Conservation (phyloP, 1,140 invertebrate genomes). For the Pissodes strobi region DNA sequence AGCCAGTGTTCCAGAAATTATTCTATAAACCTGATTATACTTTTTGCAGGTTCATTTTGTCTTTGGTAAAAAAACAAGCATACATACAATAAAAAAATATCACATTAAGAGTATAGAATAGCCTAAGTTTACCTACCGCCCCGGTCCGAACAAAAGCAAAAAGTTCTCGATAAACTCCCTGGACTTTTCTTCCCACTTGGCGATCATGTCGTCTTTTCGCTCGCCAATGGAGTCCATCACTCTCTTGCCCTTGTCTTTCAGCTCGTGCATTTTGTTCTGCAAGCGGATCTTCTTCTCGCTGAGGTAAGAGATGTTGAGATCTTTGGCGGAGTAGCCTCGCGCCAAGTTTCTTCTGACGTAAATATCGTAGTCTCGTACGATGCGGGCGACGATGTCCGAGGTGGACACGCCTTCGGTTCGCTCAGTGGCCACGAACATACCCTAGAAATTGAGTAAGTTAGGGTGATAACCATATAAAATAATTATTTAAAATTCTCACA, state of each 20-base stretch:
- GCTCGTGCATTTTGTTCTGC: conserved; percentile 92
- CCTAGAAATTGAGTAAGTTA: too few species aligned
- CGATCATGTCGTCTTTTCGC: conserved; percentile 85
- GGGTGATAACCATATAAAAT: too few species aligned
- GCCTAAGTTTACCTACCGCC: conserved; percentile 54
- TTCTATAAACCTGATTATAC: too few species aligned
- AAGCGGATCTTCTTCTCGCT: conserved; percentile 92
- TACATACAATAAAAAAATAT: background rate
- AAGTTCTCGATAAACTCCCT: conserved; percentile 94
- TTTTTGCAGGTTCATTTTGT: too few species aligned
- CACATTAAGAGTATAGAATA: background rate
- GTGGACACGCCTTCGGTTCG: conserved; percentile 97
- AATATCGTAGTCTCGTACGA: conserved; percentile 97
- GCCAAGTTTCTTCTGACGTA: conserved; percentile 96
- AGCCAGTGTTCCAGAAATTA: too few species aligned
- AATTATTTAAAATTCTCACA: too few species aligned
- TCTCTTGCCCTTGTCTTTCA: conserved; percentile 88
- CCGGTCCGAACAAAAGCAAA: conserved; percentile 87
- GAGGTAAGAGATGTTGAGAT: conserved; percentile 96
- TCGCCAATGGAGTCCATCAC: conserved; percentile 86
- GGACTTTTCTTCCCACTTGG: conserved; percentile 95
- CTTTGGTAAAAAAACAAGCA: too few species aligned
- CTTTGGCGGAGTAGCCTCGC: conserved; percentile 95
- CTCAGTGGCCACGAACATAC: conserved; percentile 97
- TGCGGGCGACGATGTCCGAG: conserved; percentile 98